Evolutionary conservation across 2,888 invertebrate genomes (phyloP), one percentile per base, ranked within the genome.

Genomic region (Synergus umbraculus): DNA sequence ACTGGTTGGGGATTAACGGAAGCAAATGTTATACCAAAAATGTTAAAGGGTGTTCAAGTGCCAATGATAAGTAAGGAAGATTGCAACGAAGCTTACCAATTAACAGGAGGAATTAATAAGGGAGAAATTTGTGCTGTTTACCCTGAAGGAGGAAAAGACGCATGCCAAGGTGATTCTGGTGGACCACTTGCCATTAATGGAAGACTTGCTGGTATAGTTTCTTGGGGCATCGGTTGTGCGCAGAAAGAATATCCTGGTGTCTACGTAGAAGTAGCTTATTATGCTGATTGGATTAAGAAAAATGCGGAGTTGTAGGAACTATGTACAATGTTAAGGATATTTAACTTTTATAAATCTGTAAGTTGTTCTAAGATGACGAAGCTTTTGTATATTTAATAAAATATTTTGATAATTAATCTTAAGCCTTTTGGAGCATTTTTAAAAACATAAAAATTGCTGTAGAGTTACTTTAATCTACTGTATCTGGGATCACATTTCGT

Each of bases 1-100:
- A 79, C 83, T 15, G 86, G 88, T n/a, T 87, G 85, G 85, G 87
- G 87, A n/a, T 37, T 37, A 37, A 37, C 37, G 37, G 37, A 58
- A 22, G 85, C n/a, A 22, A 54, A 13, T 37, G 37, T 37, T 4
- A 5, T 37, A 10, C 44, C 41, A 13, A 18, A 13, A 12, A 8
- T 15, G 2, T 29, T 79, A 0, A 13, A 43, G 22, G 93, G 91
- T 79, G 94, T 94, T 0, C 85, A 92, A 60, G 93, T 95, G 0
- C 94, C 94, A 0, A 93, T 93, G 86, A 93, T 95, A 10, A 94
- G 92, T 82, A 91, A 93, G 4, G 85, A 91, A 4, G 78, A 87
- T 0, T 95, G 95, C 85, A 37, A 66, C 2, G 18, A 80, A 5
- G 93, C 93, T 0, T 95, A 79, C 46, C 12, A 3, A 7, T 22